Percentiles rank a stretch among this genome's conserved stretches.
phyloP scores from a whole-genome alignment of 2,113 vertebrate genomes.

The Crotalus helleri region DNA sequence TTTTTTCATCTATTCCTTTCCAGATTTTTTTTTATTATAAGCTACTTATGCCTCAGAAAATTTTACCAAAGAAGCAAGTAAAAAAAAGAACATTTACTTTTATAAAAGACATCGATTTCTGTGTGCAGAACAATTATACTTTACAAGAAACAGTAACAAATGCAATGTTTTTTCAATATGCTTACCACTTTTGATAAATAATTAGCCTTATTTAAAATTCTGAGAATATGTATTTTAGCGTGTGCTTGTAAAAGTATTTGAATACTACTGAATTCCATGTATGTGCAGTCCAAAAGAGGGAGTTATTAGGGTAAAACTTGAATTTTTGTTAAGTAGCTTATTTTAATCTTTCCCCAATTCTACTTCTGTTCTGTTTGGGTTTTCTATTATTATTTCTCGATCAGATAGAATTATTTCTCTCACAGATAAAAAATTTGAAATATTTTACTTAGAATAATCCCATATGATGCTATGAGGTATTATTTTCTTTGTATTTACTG shows the following conservation, averaged over 20 bases:
- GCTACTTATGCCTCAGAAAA: background rate
- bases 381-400: background rate
- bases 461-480: background rate
- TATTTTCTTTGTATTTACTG: background rate
- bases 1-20: background rate
- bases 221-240: background rate
- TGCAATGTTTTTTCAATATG: background rate
- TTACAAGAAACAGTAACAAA: conserved; percentile 31
- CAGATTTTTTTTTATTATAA: background rate
- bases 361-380: background rate
- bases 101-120: background rate
- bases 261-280: conserved; percentile 19
- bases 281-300: conserved; percentile 68
- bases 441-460: background rate
- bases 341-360: background rate
- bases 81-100: conserved; percentile 25
- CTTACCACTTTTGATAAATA: conserved; percentile 23
- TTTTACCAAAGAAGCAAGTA: background rate
- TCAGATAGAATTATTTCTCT: background rate
- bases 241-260: background rate
- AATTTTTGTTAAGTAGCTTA: conserved; percentile 14
- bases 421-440: background rate
- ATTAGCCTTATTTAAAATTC: background rate
- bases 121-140: conserved; percentile 12
- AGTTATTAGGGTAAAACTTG: conserved; percentile 57